Evolutionary conservation across 2,888 invertebrate species (phyloP), one percentile per base, ranked within the genome.

Genomic region (Calameuta idolon): DNA sequence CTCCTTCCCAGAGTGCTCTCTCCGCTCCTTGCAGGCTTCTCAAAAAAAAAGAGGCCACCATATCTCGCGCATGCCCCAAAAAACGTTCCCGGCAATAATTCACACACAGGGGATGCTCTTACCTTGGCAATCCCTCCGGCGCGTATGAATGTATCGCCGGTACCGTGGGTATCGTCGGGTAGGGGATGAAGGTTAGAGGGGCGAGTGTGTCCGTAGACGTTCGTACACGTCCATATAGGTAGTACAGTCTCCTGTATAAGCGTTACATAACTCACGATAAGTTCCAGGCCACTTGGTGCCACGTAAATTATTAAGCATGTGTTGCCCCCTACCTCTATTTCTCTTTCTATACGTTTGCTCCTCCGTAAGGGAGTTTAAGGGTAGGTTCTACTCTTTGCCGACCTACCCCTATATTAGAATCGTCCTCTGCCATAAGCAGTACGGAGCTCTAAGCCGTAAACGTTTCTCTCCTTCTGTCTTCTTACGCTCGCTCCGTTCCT

Each of bases 241-340:
- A 74, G 69, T 75, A 34, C 34, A 37, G 77, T 76, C 74, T 73
- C 76, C 80, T 76, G 73, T 80, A 75, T 84, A 83, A 87, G 85
- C 86, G 85, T 85, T 85, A 84, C 85, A 88, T 89, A 87, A 87
- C 87, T 88, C 88, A 88, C 81, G 82, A 79, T 83, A 84, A 88
- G 87, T 88, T 88, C 84, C 87, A 84, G 86, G 83, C 86, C 88
- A 87, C 89, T 88, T 86, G 55, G 88, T 84, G 84, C 84, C 80
- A 81, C 83, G 88, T 88, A 87, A 89, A 88, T 88, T 87, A 88
- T 88, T 89, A 85, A 89, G 84, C 89, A 86, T 85, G 85, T 85
- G 85, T 87, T 87, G 85, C 85, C 85, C 81, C 85, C 85, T 83
- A 82, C 84, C 85, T 82, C 77, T 78, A 15, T 34, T 55, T 55